These are phyloP conservation scores for Neopipo cinnamomea DNA, from an alignment of 2,113 vertebrate genomes.

Conservation along the genomic window DNA sequence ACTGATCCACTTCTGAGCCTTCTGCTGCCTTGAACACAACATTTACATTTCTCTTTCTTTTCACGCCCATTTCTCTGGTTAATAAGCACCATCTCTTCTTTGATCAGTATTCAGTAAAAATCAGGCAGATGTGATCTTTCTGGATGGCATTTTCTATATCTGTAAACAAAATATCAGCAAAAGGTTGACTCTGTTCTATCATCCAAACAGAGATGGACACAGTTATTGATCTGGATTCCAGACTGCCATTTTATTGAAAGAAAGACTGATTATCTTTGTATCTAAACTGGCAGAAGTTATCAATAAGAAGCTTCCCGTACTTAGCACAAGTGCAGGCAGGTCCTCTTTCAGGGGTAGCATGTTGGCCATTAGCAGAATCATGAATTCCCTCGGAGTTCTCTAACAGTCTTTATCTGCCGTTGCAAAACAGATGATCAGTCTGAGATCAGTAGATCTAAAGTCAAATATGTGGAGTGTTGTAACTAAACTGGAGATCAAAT, in stretches of 20 bases:
- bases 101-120: slow-evolving; percentile 29
- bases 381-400: background rate
- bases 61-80: background rate
- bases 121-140: background rate
- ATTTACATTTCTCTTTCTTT: background rate
- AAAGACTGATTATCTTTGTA: slow-evolving; percentile 34
- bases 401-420: background rate
- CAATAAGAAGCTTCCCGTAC: slow-evolving; percentile 3
- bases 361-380: background rate
- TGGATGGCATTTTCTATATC: slow-evolving; percentile 29
- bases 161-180: slow-evolving; percentile 55
- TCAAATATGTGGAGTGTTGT: background rate
- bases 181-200: background rate
- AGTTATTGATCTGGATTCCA: background rate
- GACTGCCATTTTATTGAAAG: slow-evolving; percentile 34
- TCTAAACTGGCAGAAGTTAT: background rate
- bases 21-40: background rate
- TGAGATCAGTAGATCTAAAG: background rate
- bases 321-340: background rate
- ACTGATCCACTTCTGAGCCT: background rate
- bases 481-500: background rate
- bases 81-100: background rate
- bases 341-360: background rate
- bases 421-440: background rate
- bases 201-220: background rate